A percentile compares a stretch with the other conserved stretches of the same genome.
Evolutionary conservation across 2,888 invertebrate genomes (phyloP).

Genomic region (Melanostoma mellinum): DNA sequence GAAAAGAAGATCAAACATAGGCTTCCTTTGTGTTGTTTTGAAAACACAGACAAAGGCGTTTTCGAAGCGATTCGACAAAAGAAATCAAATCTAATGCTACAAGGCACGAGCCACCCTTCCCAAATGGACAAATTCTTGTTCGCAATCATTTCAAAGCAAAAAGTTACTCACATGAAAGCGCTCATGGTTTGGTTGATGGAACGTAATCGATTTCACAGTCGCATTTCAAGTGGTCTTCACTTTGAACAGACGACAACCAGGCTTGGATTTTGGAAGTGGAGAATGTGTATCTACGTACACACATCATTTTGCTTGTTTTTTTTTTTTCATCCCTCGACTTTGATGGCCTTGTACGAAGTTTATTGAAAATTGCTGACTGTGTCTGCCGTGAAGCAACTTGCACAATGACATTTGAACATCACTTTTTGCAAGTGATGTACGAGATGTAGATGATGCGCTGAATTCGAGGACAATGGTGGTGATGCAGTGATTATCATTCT

Average conservation of each 20-base stretch:
- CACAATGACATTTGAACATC: no score
- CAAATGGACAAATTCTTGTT: no score
- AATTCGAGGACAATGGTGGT: conserved; percentile 22
- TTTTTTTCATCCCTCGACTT: neutral
- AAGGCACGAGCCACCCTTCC: neutral
- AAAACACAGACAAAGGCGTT: no score
- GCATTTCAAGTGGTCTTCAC: conserved; percentile 12
- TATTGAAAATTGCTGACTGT: conserved; percentile 1
- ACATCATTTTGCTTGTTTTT: no score
- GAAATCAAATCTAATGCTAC: neutral
- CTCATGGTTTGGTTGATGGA: neutral
- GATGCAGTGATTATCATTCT: conserved; percentile 22
- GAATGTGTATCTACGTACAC: no score
- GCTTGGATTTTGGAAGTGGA: neutral
- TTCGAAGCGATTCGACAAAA: no score
- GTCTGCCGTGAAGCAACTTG: neutral
- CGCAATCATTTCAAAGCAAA: neutral
- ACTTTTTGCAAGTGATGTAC: neutral
- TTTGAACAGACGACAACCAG: conserved; percentile 5
- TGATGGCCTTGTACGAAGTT: neutral
- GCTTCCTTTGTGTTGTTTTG: no score
- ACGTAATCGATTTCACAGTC: conserved; percentile 19
- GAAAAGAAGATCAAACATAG: neutral
- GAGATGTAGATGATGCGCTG: conserved; percentile 12
- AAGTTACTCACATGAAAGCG: neutral